phyloP scores from a whole-genome alignment of 2,888 invertebrate species.

The Pollenia angustigena region DNA sequence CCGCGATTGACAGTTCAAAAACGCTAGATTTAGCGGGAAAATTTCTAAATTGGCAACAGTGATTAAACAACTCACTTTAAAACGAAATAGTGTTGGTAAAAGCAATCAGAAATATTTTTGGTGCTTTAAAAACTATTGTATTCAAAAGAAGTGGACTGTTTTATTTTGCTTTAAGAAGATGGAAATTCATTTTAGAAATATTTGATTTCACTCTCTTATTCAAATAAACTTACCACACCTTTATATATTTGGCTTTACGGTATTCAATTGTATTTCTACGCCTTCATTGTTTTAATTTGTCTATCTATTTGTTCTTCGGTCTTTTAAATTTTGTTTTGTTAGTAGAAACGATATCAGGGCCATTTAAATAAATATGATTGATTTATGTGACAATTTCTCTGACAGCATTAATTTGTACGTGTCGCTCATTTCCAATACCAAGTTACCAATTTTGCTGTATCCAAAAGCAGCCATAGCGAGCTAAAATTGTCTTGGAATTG shows the following conservation, averaged over 20 bases:
- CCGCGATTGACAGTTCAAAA: no score
- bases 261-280: conserved; percentile 15
- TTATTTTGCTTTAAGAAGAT: no score
- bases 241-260: conserved; percentile 11
- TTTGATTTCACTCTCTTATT: no score
- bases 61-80: no score
- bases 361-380: conserved; percentile 82
- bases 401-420: conserved; percentile 80
- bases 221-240: background rate
- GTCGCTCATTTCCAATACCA: conserved; percentile 75
- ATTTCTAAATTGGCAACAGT: no score
- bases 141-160: no score
- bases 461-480: conserved; percentile 8
- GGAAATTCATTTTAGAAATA: no score
- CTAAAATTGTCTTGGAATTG: conserved; percentile 37
- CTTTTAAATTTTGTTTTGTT: conserved; percentile 6
- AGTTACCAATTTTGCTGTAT: background rate
- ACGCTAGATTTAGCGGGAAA: no score
- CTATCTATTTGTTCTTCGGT: background rate
- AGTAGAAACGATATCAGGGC: conserved; percentile 75
- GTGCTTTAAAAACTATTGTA: no score
- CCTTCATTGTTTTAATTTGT: conserved; percentile 3
- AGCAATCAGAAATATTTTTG: no score
- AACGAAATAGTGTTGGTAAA: no score
- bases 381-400: conserved; percentile 82